Conservation (phyloP, 2,113 vertebrate species). For the Choloepus hoffmanni region DNA sequence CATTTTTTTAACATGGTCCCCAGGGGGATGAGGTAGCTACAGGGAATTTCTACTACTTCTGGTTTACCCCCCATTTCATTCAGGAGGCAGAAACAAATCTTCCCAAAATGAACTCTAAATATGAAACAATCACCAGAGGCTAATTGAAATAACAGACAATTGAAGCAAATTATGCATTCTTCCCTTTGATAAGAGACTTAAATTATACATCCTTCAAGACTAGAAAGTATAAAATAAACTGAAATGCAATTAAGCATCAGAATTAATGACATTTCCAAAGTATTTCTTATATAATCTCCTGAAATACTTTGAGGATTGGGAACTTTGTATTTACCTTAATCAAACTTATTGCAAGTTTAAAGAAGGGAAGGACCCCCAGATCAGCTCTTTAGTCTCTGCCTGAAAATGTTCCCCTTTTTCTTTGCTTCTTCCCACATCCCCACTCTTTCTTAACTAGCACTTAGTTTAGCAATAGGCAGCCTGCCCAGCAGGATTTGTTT, state of each 20-base stretch:
- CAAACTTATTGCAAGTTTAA: conserved; percentile 37
- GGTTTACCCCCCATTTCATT: conserved; percentile 61
- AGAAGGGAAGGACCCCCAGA: neutral
- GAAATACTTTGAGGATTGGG: conserved; percentile 48
- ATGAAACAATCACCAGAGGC: conserved; percentile 77
- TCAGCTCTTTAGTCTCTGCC: neutral
- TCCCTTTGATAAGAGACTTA: conserved; percentile 73
- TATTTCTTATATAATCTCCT: conserved; percentile 59
- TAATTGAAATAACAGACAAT: conserved; percentile 80
- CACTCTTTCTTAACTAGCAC: neutral
- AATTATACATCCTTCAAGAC: conserved; percentile 78
- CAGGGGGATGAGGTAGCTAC: conserved; percentile 53
- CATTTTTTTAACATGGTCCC: conserved; percentile 66
- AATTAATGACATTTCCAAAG: conserved; percentile 75
- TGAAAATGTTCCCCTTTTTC: neutral
- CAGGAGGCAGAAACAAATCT: conserved; percentile 67
- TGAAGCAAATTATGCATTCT: conserved; percentile 79
- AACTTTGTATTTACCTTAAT: conserved; percentile 63
- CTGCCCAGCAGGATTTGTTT: neutral
- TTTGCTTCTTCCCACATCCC: fast-evolving
- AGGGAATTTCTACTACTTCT: neutral
- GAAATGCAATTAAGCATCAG: conserved; percentile 79
- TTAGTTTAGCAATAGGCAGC: neutral
- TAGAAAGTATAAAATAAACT: conserved; percentile 78
- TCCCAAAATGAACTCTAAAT: conserved; percentile 79